phyloP scores from a whole-genome alignment of 2,888 invertebrate species.

The Philopedon plagiatum region DNA sequence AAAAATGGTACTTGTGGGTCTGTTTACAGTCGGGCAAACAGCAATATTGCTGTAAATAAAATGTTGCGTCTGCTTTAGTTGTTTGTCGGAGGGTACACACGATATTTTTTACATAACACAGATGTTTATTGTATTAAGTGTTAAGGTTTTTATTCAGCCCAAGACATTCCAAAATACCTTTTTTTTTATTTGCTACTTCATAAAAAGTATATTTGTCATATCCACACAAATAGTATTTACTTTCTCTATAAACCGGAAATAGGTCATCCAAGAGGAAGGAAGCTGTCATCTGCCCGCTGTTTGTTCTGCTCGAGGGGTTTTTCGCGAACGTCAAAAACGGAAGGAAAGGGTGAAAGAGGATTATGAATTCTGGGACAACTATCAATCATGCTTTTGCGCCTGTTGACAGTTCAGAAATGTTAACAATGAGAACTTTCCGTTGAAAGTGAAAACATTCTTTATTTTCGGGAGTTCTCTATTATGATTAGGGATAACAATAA shows the following conservation, averaged over 20 bases:
- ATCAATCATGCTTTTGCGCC: constrained; percentile 39
- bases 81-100: no score
- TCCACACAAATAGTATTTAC: constrained; percentile 14
- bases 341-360: constrained; percentile 25
- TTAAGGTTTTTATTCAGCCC: no score
- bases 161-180: not conserved
- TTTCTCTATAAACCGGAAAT: constrained; percentile 11
- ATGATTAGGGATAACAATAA: constrained; percentile 30
- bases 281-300: constrained; percentile 35
- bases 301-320: constrained; percentile 29
- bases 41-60: no score
- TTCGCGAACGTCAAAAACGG: constrained; percentile 19
- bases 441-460: constrained; percentile 32
- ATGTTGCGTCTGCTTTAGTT: no score
- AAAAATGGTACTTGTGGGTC: no score
- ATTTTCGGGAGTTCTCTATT: constrained; percentile 20
- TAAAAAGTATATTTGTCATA: not conserved
- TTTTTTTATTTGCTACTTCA: no score
- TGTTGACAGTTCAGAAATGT: constrained; percentile 33
- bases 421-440: constrained; percentile 34
- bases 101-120: no score
- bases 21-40: no score
- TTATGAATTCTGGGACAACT: constrained; percentile 43
- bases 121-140: no score
- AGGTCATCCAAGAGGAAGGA: constrained; percentile 22